These are phyloP conservation scores for Ophraella communa DNA, from an alignment of 2,888 invertebrate species.

Conservation along the genomic window DNA sequence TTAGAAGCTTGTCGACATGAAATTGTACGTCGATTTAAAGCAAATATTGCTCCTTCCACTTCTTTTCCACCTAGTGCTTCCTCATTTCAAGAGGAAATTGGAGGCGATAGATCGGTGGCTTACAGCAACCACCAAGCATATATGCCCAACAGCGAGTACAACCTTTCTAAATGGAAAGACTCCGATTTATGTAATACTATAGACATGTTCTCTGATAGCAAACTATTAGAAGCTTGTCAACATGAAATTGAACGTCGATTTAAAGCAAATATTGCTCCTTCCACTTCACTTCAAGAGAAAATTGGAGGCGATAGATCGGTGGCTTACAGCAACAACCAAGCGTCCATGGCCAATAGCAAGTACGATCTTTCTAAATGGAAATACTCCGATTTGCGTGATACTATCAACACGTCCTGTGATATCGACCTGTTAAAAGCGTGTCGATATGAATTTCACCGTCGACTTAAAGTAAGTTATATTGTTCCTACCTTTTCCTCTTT, in stretches of 20 bases:
- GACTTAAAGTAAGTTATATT: constrained; percentile 77
- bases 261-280: too few species aligned
- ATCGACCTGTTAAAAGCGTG: constrained; percentile 97
- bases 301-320: constrained; percentile 86
- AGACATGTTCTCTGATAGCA: constrained; percentile 98
- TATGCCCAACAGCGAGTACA: constrained; percentile 85
- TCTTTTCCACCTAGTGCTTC: too few species aligned
- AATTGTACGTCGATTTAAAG: constrained; percentile 94
- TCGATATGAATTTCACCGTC: constrained; percentile 96
- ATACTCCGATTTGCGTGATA: constrained; percentile 95
- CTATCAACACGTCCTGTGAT: constrained; percentile 98
- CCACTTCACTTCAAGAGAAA: too few species aligned
- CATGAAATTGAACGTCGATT: constrained; percentile 98
- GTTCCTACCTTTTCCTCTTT: too few species aligned
- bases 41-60: too few species aligned
- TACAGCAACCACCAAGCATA: constrained; percentile 80
- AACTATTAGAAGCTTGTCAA: constrained; percentile 93
- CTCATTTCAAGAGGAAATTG: too few species aligned
- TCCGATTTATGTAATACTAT: constrained; percentile 96
- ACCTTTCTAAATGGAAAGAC: constrained; percentile 97
- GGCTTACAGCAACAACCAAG: constrained; percentile 80
- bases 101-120: constrained; percentile 82
- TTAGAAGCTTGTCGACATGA: constrained; percentile 96
- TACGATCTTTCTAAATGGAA: constrained; percentile 97
- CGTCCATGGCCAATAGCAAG: constrained; percentile 81